These are phyloP conservation scores for Varecia variegata DNA, from an alignment of 2,797 vertebrate genomes.

Conservation along the genomic window DNA sequence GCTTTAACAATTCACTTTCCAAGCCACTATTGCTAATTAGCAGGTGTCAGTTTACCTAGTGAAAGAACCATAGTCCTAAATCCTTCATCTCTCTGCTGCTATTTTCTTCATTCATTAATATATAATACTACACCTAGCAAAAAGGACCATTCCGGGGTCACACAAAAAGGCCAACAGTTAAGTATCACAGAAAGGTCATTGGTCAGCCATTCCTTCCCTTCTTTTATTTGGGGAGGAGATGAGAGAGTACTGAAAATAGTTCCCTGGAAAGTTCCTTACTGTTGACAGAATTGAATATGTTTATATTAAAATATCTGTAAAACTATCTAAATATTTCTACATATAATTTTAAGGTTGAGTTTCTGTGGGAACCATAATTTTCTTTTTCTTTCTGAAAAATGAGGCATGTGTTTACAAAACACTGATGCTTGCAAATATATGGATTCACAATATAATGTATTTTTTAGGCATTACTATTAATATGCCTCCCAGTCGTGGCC, in stretches of 20 bases:
- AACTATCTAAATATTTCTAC: neutral
- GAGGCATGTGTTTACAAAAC: neutral
- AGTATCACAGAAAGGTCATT: neutral
- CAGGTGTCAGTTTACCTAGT: neutral
- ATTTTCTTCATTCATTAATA: slow-evolving; percentile 35
- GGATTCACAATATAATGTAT: neutral
- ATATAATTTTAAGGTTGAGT: neutral
- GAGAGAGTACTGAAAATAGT: neutral
- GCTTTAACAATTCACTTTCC: slow-evolving; percentile 28
- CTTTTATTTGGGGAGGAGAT: neutral
- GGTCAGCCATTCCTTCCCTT: neutral
- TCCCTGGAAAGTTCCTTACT: neutral
- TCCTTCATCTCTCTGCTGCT: neutral
- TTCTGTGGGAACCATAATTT: neutral
- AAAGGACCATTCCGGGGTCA: neutral
- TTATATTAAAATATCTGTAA: slow-evolving; percentile 22
- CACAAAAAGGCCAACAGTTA: neutral
- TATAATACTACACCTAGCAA: neutral
- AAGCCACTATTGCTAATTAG: neutral
- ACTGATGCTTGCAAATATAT: neutral
- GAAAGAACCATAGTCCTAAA: neutral
- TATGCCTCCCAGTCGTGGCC: neutral
- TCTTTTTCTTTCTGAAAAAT: slow-evolving; percentile 38
- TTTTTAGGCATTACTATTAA: neutral
- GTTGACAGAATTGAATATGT: neutral